A percentile compares a stretch with the other conserved stretches of the same genome.
phyloP scores from a whole-genome alignment of 2,888 invertebrate genomes.

The Drosophila lutescens region DNA sequence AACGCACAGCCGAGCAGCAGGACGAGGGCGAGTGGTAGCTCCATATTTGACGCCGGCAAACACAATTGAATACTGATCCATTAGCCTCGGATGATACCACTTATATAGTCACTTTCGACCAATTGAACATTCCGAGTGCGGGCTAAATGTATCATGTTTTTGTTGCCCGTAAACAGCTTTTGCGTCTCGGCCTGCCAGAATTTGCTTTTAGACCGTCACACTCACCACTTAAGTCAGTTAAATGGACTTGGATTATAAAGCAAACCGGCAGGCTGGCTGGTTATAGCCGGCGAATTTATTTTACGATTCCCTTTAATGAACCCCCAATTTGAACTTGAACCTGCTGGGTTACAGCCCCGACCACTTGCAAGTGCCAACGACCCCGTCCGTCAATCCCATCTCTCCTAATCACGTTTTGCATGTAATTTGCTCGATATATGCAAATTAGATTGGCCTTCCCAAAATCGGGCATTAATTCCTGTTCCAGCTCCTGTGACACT shows the following conservation, averaged over 20 bases:
- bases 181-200: slow-evolving; percentile 32
- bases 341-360: slow-evolving; percentile 8
- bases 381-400: slow-evolving; percentile 10
- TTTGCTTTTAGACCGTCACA: slow-evolving; percentile 38
- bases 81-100: slow-evolving; percentile 13
- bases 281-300: slow-evolving; percentile 34
- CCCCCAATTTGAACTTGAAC: slow-evolving; percentile 40
- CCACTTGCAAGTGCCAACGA: slow-evolving; percentile 21
- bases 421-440: slow-evolving; percentile 26
- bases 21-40: slow-evolving; percentile 17
- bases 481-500: slow-evolving; percentile 15
- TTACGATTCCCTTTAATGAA: slow-evolving; percentile 47
- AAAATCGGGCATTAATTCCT: slow-evolving; percentile 12
- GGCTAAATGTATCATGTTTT: slow-evolving; percentile 41
- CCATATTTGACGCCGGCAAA: slow-evolving; percentile 26
- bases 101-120: slow-evolving; percentile 54
- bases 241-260: slow-evolving; percentile 36
- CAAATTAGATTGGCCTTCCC: slow-evolving; percentile 27
- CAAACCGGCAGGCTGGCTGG: slow-evolving; percentile 22
- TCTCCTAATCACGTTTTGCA: slow-evolving; percentile 35
- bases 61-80: slow-evolving; percentile 43
- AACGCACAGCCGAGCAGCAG: slow-evolving; percentile 28
- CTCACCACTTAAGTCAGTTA: slow-evolving; percentile 31
- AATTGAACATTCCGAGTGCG: slow-evolving; percentile 38
- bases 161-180: slow-evolving; percentile 47